Conservation (phyloP, 2,888 invertebrate species). For the Phaedon cochleariae region DNA sequence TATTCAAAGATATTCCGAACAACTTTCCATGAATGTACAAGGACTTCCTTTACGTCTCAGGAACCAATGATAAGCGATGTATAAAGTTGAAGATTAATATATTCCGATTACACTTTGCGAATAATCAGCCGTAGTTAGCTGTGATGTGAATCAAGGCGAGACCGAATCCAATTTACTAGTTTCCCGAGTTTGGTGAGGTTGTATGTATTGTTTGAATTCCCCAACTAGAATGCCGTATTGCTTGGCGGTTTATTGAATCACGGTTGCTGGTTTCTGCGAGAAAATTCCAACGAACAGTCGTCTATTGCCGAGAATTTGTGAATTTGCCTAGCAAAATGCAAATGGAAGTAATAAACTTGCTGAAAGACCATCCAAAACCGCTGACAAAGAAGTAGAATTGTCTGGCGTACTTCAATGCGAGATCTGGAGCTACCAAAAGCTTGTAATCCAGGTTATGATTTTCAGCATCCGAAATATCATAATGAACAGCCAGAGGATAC, state of each 20-base stretch:
- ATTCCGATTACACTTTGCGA: conserved; percentile 9
- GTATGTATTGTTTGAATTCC: conserved; percentile 6
- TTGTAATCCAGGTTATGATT: too few species aligned
- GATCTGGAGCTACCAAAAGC: too few species aligned
- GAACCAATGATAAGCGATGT: not conserved
- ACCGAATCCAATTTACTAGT: conserved; percentile 13
- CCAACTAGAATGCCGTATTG: not conserved
- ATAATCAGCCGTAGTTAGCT: not conserved
- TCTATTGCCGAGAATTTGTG: not conserved
- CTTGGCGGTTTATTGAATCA: conserved; percentile 9
- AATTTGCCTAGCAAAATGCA: not conserved
- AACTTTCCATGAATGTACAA: too few species aligned
- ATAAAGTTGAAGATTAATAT: not conserved
- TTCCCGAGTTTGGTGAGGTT: conserved; percentile 7
- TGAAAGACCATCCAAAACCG: not conserved
- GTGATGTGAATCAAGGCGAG: conserved; percentile 8
- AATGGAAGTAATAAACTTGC: not conserved
- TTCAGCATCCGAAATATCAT: too few species aligned
- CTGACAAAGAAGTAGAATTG: not conserved
- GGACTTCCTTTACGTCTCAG: too few species aligned
- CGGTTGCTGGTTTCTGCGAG: not conserved
- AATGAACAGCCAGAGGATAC: too few species aligned
- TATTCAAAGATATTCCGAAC: too few species aligned
- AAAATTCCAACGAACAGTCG: not conserved
- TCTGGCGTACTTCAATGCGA: too few species aligned